These are phyloP conservation scores for pig (Sus scrofa) DNA, from an alignment of 2,113 vertebrate species.

Conservation along the genomic window T2T-Sscrofa CM000812.6:215991501-215992000, in stretches of 20 bases:
- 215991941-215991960: background rate
- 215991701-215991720: slow-evolving; percentile 13
- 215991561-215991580: background rate
- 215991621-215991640: background rate
- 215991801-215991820: background rate
- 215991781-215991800: background rate
- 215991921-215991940: background rate
- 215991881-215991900: background rate
- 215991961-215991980: background rate
- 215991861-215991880: background rate
- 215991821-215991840: background rate
- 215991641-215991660: background rate
- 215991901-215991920: background rate
- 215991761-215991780: background rate
- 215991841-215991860: background rate
- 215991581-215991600: background rate
- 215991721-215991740: background rate
- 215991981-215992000: slow-evolving; percentile 60
- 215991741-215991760: background rate
- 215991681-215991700: slow-evolving; percentile 28
- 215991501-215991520: background rate
- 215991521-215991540: background rate
- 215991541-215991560: background rate
- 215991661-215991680: background rate
- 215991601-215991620: background rate